A percentile compares a stretch with the other conserved stretches of the same genome.
phyloP scores from a whole-genome alignment of 2,888 invertebrate species.

The Tinea semifulvella region DNA sequence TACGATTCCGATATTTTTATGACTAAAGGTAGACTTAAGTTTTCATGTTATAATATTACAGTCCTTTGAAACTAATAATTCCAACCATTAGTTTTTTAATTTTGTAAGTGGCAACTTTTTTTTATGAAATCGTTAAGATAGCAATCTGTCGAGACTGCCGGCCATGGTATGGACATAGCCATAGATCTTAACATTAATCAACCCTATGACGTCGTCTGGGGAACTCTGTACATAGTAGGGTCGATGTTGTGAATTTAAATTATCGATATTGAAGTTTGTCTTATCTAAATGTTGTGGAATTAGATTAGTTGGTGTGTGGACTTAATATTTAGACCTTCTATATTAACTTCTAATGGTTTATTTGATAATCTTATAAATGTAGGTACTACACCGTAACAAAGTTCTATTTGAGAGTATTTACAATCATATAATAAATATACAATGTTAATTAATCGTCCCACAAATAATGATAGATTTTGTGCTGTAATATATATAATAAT shows the following conservation, averaged over 20 bases:
- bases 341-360: neutral
- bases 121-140: no score
- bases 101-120: no score
- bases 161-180: no score
- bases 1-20: no score
- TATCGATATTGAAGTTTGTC: conserved; percentile 9
- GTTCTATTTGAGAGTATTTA: conserved; percentile 8
- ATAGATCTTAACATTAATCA: neutral
- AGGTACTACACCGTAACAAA: conserved; percentile 2
- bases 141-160: no score
- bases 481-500: conserved; percentile 2
- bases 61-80: neutral
- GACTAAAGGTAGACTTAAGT: no score
- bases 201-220: conserved; percentile 4
- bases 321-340: conserved; percentile 1
- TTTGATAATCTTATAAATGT: neutral
- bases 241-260: conserved; percentile 11
- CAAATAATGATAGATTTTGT: no score
- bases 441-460: no score
- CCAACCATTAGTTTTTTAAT: no score
- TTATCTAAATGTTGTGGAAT: conserved; percentile 5
- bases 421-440: neutral
- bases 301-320: conserved; percentile 5
- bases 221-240: conserved; percentile 8
- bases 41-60: no score